Percentiles rank a stretch among this genome's conserved stretches.
Evolutionary conservation across 2,797 vertebrate genomes (phyloP).

Genomic region (Urosaurus nigricauda): DNA sequence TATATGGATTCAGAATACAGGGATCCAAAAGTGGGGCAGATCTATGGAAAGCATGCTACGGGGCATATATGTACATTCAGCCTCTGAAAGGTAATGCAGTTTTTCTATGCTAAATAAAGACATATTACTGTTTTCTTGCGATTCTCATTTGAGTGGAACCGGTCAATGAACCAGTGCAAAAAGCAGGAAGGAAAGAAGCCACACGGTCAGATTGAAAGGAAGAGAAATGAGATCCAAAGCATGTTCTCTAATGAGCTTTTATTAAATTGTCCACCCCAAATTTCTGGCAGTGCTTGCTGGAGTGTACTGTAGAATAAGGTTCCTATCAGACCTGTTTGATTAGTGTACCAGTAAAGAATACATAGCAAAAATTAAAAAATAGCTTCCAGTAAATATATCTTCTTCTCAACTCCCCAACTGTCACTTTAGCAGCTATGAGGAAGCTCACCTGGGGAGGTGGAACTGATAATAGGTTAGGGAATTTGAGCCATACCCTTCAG

Average conservation of each 20-base stretch:
- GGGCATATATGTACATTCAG: background rate
- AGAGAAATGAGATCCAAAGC: background rate
- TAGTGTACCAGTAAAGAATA: background rate
- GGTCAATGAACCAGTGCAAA: background rate
- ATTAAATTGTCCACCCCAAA: constrained; percentile 10
- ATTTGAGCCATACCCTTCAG: no score
- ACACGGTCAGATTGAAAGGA: background rate
- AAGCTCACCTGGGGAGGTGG: background rate
- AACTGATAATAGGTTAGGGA: background rate
- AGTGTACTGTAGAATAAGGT: background rate
- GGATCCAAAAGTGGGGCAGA: background rate
- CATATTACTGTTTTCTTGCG: background rate
- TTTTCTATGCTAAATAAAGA: constrained; percentile 40
- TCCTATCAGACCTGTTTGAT: background rate
- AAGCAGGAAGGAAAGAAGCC: background rate
- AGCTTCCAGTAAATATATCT: background rate
- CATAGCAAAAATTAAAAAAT: background rate
- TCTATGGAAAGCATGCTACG: background rate
- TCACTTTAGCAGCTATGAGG: background rate
- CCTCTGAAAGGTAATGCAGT: background rate
- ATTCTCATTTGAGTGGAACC: background rate
- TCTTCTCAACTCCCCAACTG: no score
- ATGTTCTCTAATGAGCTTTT: constrained; percentile 27
- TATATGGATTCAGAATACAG: background rate
- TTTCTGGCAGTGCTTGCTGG: background rate